Base-by-base conservation (phyloP, 1,140 invertebrate species). In the Rhynchophorus ferrugineus region DNA sequence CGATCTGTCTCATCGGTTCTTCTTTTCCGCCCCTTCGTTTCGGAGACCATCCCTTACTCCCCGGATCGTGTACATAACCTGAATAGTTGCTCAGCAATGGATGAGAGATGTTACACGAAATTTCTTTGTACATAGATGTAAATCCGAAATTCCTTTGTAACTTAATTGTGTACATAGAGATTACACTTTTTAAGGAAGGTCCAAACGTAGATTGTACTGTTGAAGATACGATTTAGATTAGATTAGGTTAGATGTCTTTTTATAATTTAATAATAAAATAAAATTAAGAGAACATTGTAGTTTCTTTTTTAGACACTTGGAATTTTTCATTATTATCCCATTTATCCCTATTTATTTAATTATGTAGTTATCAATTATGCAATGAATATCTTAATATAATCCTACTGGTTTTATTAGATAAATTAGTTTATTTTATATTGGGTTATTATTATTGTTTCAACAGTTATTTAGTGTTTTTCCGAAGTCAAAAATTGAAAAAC, bases 11-110 rank as follows among this genome's bases (percentile, higher is more conserved):
- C 42, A 44, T 3, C 2, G 8, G 3, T 36, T 36, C 16, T 36
- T 36, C 35, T n/a, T n/a, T 17, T 19, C 11, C 37, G 9, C 2
- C 11, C 19, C 8, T 39, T 39, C 16, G 19, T 18, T 3, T 39
- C n/a, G n/a, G n/a, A n/a, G n/a, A n/a, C n/a, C 9, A 16, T 17
- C 17, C 11, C 37, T 39, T 39, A 9, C 37, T 39, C 14, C 14
- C 8, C 16, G 21, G 22, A 54, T 44, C 39, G 20, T 61, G 60
- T 59, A 57, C 48, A 59, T 59, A 59, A 61, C 50, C 60, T 61
- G 60, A 61, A 59, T 35, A 61, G 47, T 61, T 61, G 60, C 60
- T 61, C 60, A 61, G n/a, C 42, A 29, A 29, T 6, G 11, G 24
- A 29, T 54, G 44, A 53, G 41, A 41, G 44, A 42, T 53, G 20